A percentile compares a stretch with the other conserved stretches of the same genome.
Conservation (phyloP, 2,113 vertebrate species). For the Okapia johnstoni region DNA sequence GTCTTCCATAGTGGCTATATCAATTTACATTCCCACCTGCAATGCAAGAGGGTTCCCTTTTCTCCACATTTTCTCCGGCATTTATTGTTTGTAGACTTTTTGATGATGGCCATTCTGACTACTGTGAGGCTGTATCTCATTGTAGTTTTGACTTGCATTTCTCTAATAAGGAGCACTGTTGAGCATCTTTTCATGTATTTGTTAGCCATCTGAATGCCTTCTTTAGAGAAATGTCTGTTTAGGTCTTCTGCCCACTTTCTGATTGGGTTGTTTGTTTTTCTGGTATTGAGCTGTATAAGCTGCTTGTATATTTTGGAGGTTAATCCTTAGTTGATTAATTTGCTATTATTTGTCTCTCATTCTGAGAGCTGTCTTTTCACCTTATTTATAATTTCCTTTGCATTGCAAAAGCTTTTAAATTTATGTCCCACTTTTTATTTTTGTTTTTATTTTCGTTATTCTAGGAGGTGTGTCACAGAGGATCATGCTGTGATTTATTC, state of each 20-base stretch:
- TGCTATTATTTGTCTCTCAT: background rate
- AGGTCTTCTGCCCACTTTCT: background rate
- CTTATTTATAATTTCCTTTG: background rate
- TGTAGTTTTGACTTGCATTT: background rate
- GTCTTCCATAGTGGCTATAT: background rate
- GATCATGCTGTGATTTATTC: background rate
- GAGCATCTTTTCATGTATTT: background rate
- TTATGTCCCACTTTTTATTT: background rate
- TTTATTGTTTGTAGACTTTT: background rate
- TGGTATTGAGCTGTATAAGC: background rate
- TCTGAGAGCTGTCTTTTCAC: background rate
- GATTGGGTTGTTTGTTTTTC: background rate
- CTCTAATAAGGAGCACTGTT: background rate
- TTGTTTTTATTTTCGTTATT: background rate
- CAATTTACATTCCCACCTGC: background rate
- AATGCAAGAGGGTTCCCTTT: background rate
- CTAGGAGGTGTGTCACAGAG: background rate
- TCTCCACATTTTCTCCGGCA: background rate
- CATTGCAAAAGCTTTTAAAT: background rate
- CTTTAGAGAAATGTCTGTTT: background rate
- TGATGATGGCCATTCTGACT: background rate
- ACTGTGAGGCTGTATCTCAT: background rate
- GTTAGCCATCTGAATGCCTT: background rate
- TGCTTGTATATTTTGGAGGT: background rate
- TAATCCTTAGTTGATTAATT: background rate